Percentiles rank a stretch among this genome's conserved stretches.
Evolutionary conservation across 2,797 vertebrate genomes (phyloP).

Genomic region (Pangasius djambal): DNA sequence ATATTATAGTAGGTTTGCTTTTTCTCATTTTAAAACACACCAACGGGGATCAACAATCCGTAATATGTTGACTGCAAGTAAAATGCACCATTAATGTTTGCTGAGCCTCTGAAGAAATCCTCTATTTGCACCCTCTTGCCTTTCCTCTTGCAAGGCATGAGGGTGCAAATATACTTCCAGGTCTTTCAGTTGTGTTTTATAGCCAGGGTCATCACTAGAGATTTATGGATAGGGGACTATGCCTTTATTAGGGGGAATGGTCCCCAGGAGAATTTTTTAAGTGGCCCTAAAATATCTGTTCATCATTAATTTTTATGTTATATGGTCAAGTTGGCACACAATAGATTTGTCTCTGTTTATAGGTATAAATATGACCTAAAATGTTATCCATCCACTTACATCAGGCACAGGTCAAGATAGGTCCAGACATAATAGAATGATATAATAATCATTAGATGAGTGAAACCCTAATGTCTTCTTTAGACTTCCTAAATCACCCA

Average conservation of each 20-base stretch:
- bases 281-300: background rate
- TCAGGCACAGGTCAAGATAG: background rate
- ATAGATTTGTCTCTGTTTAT: background rate
- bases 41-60: background rate
- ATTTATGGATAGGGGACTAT: background rate
- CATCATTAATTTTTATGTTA: background rate
- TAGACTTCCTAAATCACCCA: background rate
- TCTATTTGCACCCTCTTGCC: background rate
- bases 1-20: background rate
- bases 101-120: background rate
- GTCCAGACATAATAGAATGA: background rate
- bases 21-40: background rate
- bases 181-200: background rate
- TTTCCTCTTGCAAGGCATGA: background rate
- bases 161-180: background rate
- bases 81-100: background rate
- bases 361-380: background rate
- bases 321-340: background rate
- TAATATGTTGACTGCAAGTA: background rate
- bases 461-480: background rate
- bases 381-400: background rate
- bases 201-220: background rate
- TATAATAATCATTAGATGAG: background rate
- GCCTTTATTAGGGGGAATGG: background rate
- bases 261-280: background rate